These are phyloP conservation scores for Lasioglossum malachurum DNA, from an alignment of 2,888 invertebrate genomes.

Conservation along the genomic window DNA sequence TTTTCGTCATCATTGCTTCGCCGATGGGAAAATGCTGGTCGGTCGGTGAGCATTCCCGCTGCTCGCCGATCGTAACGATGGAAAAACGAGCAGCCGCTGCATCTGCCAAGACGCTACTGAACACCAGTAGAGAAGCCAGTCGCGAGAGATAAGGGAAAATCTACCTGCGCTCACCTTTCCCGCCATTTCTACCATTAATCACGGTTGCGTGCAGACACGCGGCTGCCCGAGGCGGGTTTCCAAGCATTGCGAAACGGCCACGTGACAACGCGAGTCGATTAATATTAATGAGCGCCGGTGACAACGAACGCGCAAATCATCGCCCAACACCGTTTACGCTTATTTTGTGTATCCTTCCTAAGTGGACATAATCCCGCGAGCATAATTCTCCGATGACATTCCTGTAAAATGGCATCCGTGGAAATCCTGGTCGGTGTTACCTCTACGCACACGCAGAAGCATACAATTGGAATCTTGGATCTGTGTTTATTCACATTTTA, in stretches of 20 bases:
- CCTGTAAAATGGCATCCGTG: neutral
- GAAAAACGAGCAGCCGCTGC: slow-evolving; percentile 45
- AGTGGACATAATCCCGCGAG: slow-evolving; percentile 34
- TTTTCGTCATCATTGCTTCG: slow-evolving; percentile 46
- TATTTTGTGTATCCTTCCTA: slow-evolving; percentile 45
- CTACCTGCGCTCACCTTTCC: slow-evolving; percentile 57
- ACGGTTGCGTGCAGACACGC: slow-evolving; percentile 60
- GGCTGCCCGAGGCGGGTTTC: slow-evolving; percentile 57
- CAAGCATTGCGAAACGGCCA: slow-evolving; percentile 66
- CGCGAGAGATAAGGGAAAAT: slow-evolving; percentile 64
- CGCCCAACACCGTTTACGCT: slow-evolving; percentile 38
- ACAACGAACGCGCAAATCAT: slow-evolving; percentile 64
- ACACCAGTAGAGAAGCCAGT: slow-evolving; percentile 10
- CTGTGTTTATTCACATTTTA: neutral
- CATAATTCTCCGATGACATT: slow-evolving; percentile 28
- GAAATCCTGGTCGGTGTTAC: neutral
- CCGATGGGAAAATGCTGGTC: slow-evolving; percentile 12
- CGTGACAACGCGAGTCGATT: slow-evolving; percentile 68
- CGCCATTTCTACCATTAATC: slow-evolving; percentile 70
- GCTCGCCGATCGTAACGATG: slow-evolving; percentile 38
- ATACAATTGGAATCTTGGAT: neutral
- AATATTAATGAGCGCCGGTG: slow-evolving; percentile 70
- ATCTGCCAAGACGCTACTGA: slow-evolving; percentile 29
- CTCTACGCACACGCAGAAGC: neutral
- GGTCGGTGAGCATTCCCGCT: slow-evolving; percentile 23